These are phyloP conservation scores for Rhagoletis zephyria DNA, from an alignment of 1,140 invertebrate genomes.

Conservation along the genomic window DNA sequence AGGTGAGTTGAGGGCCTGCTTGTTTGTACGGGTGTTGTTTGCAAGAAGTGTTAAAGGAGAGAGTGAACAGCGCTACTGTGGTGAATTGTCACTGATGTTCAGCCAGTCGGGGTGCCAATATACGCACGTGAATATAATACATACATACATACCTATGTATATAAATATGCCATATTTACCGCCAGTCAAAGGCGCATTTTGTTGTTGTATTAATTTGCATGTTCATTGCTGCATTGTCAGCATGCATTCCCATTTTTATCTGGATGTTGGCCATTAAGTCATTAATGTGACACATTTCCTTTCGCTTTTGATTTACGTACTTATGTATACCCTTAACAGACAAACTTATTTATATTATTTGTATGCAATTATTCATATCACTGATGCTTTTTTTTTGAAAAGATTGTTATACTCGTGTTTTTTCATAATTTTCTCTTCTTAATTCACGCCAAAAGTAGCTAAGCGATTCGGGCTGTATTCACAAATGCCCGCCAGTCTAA, in stretches of 20 bases:
- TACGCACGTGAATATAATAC: not conserved
- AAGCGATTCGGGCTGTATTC: no score
- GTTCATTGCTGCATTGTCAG: not conserved
- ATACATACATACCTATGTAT: not conserved
- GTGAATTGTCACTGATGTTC: constrained; percentile 17
- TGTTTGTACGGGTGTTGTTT: no score
- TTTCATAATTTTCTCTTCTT: no score
- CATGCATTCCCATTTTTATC: not conserved
- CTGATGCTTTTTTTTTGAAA: no score
- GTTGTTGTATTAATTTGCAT: not conserved
- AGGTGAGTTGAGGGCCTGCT: no score
- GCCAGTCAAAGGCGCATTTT: not conserved
- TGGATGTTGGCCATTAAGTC: not conserved
- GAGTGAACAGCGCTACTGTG: not conserved
- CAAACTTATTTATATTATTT: not conserved
- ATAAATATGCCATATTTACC: not conserved
- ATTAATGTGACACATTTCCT: constrained; percentile 26
- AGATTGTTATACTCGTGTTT: no score
- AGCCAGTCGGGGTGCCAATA: not conserved
- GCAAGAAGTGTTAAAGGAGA: no score
- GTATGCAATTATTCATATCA: no score
- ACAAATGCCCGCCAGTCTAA: not conserved
- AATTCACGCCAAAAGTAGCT: no score
- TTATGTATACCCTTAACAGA: not conserved
- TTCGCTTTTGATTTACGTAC: not conserved